Conservation (phyloP, 2,113 vertebrate genomes). For the Numenius arquata region DNA sequence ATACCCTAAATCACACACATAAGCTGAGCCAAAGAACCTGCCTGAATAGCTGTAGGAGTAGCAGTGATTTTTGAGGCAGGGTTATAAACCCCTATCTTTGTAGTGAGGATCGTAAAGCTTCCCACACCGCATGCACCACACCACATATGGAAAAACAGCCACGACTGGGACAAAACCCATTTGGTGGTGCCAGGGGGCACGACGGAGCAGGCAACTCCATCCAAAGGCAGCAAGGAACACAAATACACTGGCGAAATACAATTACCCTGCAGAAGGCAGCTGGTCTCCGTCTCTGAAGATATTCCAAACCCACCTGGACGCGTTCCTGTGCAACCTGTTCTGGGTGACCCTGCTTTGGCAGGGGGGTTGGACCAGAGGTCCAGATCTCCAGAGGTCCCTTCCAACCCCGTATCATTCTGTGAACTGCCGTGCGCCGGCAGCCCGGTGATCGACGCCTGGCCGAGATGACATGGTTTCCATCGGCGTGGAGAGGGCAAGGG, state of each 20-base stretch:
- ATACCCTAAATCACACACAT: background rate
- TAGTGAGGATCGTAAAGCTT: background rate
- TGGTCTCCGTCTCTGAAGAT: background rate
- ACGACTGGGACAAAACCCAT: background rate
- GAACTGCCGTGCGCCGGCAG: background rate
- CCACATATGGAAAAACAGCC: background rate
- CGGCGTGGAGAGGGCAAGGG: background rate
- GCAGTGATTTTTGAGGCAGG: background rate
- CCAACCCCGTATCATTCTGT: no score
- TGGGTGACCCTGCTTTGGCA: no score
- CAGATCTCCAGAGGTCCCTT: no score
- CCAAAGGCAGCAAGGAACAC: background rate
- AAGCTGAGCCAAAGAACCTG: background rate
- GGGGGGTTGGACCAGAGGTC: no score
- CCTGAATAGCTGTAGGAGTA: background rate
- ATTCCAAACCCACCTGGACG: no score
- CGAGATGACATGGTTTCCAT: accelerated
- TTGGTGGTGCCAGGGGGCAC: accelerated
- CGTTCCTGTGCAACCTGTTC: no score
- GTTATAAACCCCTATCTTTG: background rate
- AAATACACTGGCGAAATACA: background rate
- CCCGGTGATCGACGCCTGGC: background rate
- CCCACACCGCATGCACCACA: background rate
- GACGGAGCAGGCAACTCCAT: background rate
- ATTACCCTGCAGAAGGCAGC: background rate